Conservation (phyloP, 2,888 invertebrate species). For the Carabus problematicus region DNA sequence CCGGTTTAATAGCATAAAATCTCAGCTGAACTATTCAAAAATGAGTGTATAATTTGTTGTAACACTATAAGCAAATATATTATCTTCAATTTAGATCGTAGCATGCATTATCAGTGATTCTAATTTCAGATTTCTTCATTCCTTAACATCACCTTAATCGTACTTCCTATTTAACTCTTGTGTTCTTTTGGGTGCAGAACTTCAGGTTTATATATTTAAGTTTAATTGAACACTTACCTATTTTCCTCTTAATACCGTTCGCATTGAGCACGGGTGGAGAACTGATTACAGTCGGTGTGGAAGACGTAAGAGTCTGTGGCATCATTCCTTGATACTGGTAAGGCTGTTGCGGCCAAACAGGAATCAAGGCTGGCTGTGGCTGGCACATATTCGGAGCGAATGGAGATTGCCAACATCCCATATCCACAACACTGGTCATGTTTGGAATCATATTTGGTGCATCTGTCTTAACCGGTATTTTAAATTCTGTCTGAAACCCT, state of each 20-base stretch:
- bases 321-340: slow-evolving; percentile 5
- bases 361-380: slow-evolving; percentile 18
- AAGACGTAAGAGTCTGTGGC: background rate
- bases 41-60: background rate
- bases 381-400: slow-evolving; percentile 17
- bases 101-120: background rate
- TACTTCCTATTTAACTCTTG: background rate
- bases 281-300: slow-evolving; percentile 29
- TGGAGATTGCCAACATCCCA: background rate
- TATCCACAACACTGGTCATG: slow-evolving; percentile 27
- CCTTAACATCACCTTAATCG: background rate
- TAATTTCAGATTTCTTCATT: background rate
- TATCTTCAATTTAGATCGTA: background rate
- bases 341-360: slow-evolving; percentile 17
- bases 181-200: background rate
- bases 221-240: slow-evolving; percentile 12
- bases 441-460: slow-evolving; percentile 1
- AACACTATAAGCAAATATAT: background rate
- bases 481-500: slow-evolving; percentile 31
- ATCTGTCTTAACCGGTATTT: slow-evolving; percentile 19
- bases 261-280: slow-evolving; percentile 26
- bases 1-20: background rate
- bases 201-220: background rate
- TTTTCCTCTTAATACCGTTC: slow-evolving; percentile 34
- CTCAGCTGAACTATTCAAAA: background rate